phyloP scores from a whole-genome alignment of 2,888 invertebrate genomes.

The Synergus umbraculus region DNA sequence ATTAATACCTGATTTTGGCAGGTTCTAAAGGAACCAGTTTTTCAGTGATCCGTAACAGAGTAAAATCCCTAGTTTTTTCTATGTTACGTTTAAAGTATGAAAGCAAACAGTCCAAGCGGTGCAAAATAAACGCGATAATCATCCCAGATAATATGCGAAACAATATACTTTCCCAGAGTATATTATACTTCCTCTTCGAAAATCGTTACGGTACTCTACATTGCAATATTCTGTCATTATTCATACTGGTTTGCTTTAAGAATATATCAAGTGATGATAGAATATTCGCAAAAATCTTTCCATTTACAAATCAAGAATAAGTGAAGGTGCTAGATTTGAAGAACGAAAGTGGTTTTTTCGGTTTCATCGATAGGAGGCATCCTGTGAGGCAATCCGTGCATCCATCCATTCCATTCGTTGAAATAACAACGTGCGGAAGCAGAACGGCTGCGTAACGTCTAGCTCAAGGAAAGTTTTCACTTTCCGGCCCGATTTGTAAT shows the following conservation, averaged over 20 bases:
- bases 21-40: no score
- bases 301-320: neutral
- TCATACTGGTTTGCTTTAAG: neutral
- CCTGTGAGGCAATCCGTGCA: conserved; percentile 16
- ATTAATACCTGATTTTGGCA: no score
- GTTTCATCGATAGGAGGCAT: conserved; percentile 12
- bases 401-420: conserved; percentile 17
- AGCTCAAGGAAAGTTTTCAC: conserved; percentile 53
- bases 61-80: no score
- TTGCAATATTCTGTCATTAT: conserved; percentile 5
- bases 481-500: conserved; percentile 45
- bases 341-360: conserved; percentile 19
- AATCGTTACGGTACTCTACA: conserved; percentile 34
- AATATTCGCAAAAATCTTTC: neutral
- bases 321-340: neutral
- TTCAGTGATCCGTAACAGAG: no score
- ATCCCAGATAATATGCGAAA: conserved; percentile 15
- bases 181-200: conserved; percentile 35
- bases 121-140: conserved; percentile 26
- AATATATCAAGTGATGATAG: neutral
- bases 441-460: conserved; percentile 35
- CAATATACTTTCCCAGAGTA: conserved; percentile 30
- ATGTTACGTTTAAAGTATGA: conserved; percentile 1
- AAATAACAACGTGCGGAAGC: conserved; percentile 31
- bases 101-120: conserved; percentile 1